Evolutionary conservation across 2,888 invertebrate genomes (phyloP), one percentile per base, ranked within the genome.

Genomic region (Nomada flava): DNA sequence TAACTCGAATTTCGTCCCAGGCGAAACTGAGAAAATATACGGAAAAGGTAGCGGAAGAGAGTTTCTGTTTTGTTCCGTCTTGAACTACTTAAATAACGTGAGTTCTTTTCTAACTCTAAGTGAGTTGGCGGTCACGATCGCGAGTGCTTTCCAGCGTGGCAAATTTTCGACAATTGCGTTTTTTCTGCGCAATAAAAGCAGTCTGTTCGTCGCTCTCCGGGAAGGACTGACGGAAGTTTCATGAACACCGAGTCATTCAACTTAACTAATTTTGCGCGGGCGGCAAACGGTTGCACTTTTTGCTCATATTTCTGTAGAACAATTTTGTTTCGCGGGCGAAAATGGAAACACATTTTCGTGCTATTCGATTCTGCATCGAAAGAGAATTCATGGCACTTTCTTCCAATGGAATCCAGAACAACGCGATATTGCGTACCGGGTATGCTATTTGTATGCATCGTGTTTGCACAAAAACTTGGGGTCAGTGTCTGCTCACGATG

Each of bases 81-180:
- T 7, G 50, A 1, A 2, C 20, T 52, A 20, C 52, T 75, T 63
- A 75, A 69, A 63, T 57, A 74, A 64, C 62, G n/a, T n/a, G 69
- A 73, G 47, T 47, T 42, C 59, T 67, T 50, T 63, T 20, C 5
- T 18, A 64, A 60, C 53, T 60, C 47, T 0, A 20, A 52, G 53
- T n/a, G 36, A 53, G 50, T 53, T 44, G 7, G 11, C 23, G 53
- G 47, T 59, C 63, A 29, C 44, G 44, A 44, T 7, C n/a, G 29
- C 23, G 15, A 26, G 11, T 29, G 53, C 18, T 67, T 42, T 18
- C 42, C 29, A 18, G 20, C n/a, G 59, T 36, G 18, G 36, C 44
- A 44, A 73, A 77, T 57, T 77, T 77, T 80, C 53, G 42, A 52
- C 53, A 36, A 59, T 36, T 18, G 5, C 18, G 36, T 18, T 59